Percentiles rank a stretch among this genome's conserved stretches.
phyloP scores from a whole-genome alignment of 2,888 invertebrate genomes.

The Hypsopygia costalis region DNA sequence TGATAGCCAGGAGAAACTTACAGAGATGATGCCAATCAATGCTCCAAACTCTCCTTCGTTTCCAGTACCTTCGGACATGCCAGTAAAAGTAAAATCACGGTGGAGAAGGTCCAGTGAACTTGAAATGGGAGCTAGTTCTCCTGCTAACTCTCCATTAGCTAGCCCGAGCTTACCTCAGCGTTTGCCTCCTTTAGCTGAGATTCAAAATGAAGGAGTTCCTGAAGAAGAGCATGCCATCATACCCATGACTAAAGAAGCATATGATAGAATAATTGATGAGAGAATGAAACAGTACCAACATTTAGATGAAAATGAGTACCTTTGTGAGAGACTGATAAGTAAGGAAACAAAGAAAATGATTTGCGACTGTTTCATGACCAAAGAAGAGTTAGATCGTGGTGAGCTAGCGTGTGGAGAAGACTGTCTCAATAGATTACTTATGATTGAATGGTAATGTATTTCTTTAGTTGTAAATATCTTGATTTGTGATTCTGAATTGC shows the following conservation, averaged over 20 bases:
- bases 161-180: conserved; percentile 58
- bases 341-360: conserved; percentile 96
- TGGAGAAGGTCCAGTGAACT: conserved; percentile 89
- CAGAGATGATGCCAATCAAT: conserved; percentile 37
- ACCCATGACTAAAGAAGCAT: conserved; percentile 59
- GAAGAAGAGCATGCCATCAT: conserved; percentile 35
- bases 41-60: conserved; percentile 64
- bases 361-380: conserved; percentile 95
- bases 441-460: conserved; percentile 94
- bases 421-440: conserved; percentile 97
- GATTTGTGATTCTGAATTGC: too few species aligned
- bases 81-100: conserved; percentile 89
- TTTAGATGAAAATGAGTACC: conserved; percentile 92
- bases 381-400: conserved; percentile 91
- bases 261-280: conserved; percentile 73
- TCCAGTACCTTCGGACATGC: conserved; percentile 79
- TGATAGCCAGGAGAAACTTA: conserved; percentile 68
- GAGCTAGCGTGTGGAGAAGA: conserved; percentile 96
- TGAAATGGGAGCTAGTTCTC: conserved; percentile 81
- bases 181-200: conserved; percentile 41
- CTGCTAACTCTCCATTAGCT: conserved; percentile 58
- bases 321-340: conserved; percentile 90
- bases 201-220: conserved; percentile 31
- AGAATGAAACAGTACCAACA: conserved; percentile 88
- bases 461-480: too few species aligned